Percentiles rank a stretch among this genome's conserved stretches.
Conservation (phyloP, 2,797 vertebrate genomes). For the Ataeniobius toweri region DNA sequence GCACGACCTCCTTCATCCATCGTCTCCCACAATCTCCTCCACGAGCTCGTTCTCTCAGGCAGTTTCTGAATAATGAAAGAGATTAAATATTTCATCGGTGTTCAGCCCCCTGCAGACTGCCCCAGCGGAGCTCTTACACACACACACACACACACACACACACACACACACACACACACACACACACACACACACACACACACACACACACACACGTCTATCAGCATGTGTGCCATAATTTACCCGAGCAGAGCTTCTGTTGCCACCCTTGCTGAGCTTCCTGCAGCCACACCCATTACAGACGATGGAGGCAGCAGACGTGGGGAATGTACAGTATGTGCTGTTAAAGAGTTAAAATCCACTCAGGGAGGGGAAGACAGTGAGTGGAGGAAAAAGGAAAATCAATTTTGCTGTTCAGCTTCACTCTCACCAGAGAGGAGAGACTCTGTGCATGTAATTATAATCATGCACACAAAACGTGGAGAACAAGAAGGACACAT, state of each 20-base stretch:
- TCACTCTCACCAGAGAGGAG: conserved; percentile 16
- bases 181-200: conserved; percentile 11
- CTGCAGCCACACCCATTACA: conserved; percentile 58
- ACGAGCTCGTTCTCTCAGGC: conserved; percentile 49
- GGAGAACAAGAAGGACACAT: neutral
- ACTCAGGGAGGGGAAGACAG: conserved; percentile 39
- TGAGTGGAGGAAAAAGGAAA: neutral
- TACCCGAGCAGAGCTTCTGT: conserved; percentile 34
- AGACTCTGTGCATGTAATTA: conserved; percentile 8
- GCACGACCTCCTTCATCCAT: neutral
- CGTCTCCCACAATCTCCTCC: conserved; percentile 31
- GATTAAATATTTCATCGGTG: conserved; percentile 84
- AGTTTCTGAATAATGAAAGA: conserved; percentile 79
- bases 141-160: neutral
- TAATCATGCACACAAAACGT: neutral
- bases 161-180: too few species aligned
- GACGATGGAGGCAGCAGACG: conserved; percentile 26
- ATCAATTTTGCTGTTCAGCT: conserved; percentile 26
- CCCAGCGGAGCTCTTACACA: conserved; percentile 59
- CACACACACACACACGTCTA: neutral
- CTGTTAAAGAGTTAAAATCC: conserved; percentile 44
- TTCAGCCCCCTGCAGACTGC: conserved; percentile 73
- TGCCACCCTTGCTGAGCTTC: conserved; percentile 35
- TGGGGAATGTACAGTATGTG: conserved; percentile 27
- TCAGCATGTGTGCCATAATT: conserved; percentile 21